phyloP scores from a whole-genome alignment of 2,797 vertebrate genomes.

The Mus caroli region DNA sequence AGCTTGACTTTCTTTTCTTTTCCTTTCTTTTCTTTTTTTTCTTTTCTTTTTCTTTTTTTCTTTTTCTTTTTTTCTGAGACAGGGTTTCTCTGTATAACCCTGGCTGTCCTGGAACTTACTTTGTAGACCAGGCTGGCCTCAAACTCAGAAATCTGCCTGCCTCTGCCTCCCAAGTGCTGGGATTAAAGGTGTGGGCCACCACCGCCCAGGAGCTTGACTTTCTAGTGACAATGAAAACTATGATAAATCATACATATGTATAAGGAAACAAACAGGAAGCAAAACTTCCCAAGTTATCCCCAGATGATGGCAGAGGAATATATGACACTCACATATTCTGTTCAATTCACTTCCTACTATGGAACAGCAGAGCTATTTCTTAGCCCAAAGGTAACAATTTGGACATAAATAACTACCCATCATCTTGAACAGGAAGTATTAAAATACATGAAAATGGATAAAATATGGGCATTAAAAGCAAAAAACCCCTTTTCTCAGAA shows the following conservation, averaged over 20 bases:
- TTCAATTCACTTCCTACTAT: background rate
- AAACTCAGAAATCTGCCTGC: too few relatives aligned
- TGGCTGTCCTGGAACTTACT: too few relatives aligned
- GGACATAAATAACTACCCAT: background rate
- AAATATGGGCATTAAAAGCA: slow-evolving; percentile 39
- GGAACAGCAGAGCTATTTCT: background rate
- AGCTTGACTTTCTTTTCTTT: background rate
- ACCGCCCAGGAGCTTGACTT: background rate
- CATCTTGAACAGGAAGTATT: background rate
- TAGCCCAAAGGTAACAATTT: background rate
- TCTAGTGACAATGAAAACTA: background rate
- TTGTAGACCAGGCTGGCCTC: too few relatives aligned
- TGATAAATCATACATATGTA: background rate
- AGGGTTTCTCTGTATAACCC: too few relatives aligned
- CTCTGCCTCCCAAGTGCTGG: too few relatives aligned
- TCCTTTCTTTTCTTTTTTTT: too few relatives aligned
- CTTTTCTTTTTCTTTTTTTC: too few relatives aligned
- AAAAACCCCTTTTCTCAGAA: background rate
- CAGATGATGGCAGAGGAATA: too few relatives aligned
- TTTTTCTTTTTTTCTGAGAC: too few relatives aligned
- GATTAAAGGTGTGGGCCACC: too few relatives aligned
- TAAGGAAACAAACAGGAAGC: background rate
- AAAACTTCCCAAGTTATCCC: background rate
- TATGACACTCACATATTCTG: background rate
- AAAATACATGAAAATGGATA: background rate